Evolutionary conservation across 2,113 vertebrate species (phyloP), one percentile per base, ranked within the genome.

Genomic region (Scytalopus superciliaris): DNA sequence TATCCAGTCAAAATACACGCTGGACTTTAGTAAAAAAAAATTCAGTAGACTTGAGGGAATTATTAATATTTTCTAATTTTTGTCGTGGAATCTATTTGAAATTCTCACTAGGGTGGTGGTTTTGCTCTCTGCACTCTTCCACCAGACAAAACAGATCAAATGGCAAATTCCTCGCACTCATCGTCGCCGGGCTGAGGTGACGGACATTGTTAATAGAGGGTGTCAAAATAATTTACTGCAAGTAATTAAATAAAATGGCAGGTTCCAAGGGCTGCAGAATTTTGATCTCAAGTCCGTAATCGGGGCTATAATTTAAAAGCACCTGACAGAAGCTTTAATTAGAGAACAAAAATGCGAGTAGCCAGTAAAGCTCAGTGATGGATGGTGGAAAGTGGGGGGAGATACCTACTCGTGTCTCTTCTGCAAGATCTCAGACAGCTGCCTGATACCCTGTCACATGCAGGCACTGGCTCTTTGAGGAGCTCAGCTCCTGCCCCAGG

Each of bases 221-320:
- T 97, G 97, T 96, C 97, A 94, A 95, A 93, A 96, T 96, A 87
- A 95, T 94, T 97, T 88, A 94, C 78, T 92, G 83, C 88, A 47
- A 69, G 94, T 84, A 95, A 96, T 95, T 95, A 97, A 98, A 97
- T 91, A 85, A 97, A 96, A 95, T 82, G 89, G 80, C 94, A 92
- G 91, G 74, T 90, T 72, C 84, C 62, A 89, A 93, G 87, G 74
- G 89, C 75, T 81, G 90, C 52, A 76, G 66, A 90, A 75, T 87
- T 95, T 89, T 81, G 90, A 93, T 94, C 93, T 63, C 0, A 84
- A 87, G 94, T 79, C 92, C 3, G 19, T 91, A 96, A 96, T 96
- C n/a, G 1, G 53, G 75, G 76, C 84, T 70, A 76, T 91, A 86
- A 96, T 95, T 93, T 84, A 78, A 78, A 89, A 86, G 52, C 4